Percentiles rank a stretch among this genome's conserved stretches.
Evolutionary conservation across 2,797 vertebrate genomes (phyloP).

Genomic region (Ptychadena robeensis): DNA sequence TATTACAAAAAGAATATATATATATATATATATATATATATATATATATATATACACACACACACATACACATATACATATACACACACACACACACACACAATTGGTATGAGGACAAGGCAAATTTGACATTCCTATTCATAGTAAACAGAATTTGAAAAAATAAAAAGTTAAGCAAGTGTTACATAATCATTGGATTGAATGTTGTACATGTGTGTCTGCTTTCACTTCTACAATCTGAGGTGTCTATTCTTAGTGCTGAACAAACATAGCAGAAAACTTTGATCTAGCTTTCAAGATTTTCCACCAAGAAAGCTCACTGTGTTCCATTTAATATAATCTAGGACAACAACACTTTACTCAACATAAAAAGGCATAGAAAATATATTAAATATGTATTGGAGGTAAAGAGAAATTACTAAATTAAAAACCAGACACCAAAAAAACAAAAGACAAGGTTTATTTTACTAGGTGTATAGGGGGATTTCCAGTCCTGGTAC

Average conservation of each 20-base stretch:
- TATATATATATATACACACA: too few relatives aligned
- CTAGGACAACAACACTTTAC: background rate
- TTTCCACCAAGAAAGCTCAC: conserved; percentile 20
- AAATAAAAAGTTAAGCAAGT: background rate
- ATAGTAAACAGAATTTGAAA: background rate
- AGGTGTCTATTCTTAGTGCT: conserved; percentile 36
- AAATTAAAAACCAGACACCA: too few relatives aligned
- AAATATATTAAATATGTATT: too few relatives aligned
- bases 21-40: too few relatives aligned
- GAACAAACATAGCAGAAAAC: conserved; percentile 28
- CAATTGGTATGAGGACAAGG: too few relatives aligned
- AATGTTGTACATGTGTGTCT: conserved; percentile 40
- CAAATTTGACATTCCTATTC: background rate
- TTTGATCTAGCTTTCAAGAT: conserved; percentile 15
- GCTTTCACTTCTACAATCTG: conserved; percentile 45
- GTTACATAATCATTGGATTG: conserved; percentile 39
- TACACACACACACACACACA: background rate
- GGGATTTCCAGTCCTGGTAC: too few relatives aligned
- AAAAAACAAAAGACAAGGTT: too few relatives aligned
- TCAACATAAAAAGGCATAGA: background rate
- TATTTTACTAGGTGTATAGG: too few relatives aligned
- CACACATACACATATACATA: too few relatives aligned
- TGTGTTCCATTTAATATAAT: background rate
- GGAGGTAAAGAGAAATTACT: too few relatives aligned
- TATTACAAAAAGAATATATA: too few relatives aligned